Evolutionary conservation across 2,888 invertebrate genomes (phyloP).

Genomic region (Oxyteleia sp.): DNA sequence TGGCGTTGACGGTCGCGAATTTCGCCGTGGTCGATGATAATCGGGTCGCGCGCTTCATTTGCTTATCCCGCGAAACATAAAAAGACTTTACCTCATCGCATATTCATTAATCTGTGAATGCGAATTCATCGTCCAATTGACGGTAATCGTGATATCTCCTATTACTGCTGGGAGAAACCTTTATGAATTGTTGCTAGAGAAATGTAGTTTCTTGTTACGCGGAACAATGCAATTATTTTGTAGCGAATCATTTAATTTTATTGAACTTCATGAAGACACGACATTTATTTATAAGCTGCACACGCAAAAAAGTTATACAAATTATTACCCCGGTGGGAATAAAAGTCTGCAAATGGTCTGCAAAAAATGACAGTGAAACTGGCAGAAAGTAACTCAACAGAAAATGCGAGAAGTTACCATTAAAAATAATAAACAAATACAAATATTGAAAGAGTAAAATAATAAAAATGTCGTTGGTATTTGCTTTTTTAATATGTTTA

Average conservation of each 20-base stretch:
- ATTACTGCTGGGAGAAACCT: background rate
- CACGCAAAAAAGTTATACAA: no score
- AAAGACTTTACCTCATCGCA: slow-evolving; percentile 35
- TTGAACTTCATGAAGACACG: no score
- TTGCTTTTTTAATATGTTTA: no score
- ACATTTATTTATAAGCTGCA: no score
- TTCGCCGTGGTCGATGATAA: slow-evolving; percentile 57
- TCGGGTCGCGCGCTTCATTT: slow-evolving; percentile 57
- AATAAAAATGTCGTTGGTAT: no score
- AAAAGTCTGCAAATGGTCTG: no score
- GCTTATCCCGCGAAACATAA: slow-evolving; percentile 48
- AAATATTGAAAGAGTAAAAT: no score
- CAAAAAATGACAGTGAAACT: no score
- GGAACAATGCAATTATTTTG: slow-evolving; percentile 11
- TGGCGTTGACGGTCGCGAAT: slow-evolving; percentile 59
- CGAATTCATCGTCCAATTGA: slow-evolving; percentile 22
- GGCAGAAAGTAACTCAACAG: no score
- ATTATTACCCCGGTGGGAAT: no score
- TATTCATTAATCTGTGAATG: slow-evolving; percentile 40
- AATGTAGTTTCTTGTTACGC: slow-evolving; percentile 6
- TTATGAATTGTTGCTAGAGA: slow-evolving; percentile 8
- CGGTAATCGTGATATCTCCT: background rate
- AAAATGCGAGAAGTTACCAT: no score
- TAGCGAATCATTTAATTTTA: background rate
- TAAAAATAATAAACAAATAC: no score